These are phyloP conservation scores for Mythimna pallens DNA, from an alignment of 2,888 invertebrate species.

Conservation along the genomic window DNA sequence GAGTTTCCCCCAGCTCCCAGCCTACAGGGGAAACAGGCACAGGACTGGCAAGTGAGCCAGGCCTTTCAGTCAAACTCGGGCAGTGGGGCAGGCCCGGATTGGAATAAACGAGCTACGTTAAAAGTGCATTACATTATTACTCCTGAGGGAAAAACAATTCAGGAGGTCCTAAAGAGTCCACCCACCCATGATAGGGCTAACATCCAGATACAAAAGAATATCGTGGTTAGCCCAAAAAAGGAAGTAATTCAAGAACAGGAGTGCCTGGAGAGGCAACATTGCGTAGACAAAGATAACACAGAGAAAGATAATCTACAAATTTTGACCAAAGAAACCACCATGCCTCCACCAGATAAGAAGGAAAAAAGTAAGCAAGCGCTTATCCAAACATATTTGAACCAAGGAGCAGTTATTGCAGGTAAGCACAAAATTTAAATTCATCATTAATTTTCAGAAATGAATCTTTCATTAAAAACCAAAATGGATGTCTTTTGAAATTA, in stretches of 20 bases:
- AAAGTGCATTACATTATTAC: not conserved
- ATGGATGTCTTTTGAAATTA: not conserved
- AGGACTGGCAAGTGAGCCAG: not conserved
- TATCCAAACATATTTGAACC: conserved; percentile 95
- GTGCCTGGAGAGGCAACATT: too few relatives aligned
- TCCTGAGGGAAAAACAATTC: not conserved
- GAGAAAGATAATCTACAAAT: not conserved
- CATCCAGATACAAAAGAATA: conserved; percentile 1
- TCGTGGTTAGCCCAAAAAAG: not conserved
- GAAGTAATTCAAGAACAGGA: not conserved
- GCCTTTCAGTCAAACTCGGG: not conserved
- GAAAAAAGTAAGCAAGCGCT: conserved; percentile 89
- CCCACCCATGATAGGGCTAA: not conserved
- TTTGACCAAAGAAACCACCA: conserved; percentile 58
- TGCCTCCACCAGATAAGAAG: conserved; percentile 79
- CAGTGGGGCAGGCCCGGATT: not conserved
- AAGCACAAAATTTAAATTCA: conserved; percentile 35
- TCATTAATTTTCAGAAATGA: not conserved
- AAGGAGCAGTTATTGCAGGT: conserved; percentile 90
- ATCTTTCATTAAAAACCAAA: not conserved
- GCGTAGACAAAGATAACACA: not conserved
- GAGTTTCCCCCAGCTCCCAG: not conserved
- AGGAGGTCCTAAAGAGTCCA: not conserved
- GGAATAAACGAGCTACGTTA: not conserved
- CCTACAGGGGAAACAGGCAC: too few relatives aligned